Conservation (phyloP, 2,888 invertebrate genomes). For the Gasteruption jaculator region DNA sequence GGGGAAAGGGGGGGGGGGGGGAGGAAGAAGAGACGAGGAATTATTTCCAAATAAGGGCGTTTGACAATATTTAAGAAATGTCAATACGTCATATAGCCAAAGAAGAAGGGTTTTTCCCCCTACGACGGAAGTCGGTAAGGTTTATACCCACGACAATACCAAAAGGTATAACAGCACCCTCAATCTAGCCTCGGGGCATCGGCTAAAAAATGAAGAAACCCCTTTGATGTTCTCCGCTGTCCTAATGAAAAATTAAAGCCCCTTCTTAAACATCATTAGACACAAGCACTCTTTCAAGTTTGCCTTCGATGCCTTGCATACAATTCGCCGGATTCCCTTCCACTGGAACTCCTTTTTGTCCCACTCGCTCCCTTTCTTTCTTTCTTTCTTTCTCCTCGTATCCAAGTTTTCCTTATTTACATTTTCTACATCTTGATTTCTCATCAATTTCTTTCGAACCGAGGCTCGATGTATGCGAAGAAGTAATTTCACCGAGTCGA, state of each 20-base stretch:
- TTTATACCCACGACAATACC: slow-evolving; percentile 34
- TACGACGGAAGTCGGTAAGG: slow-evolving; percentile 30
- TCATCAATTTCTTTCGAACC: too few species aligned
- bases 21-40: slow-evolving; percentile 13
- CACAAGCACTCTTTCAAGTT: slow-evolving; percentile 43
- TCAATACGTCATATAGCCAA: slow-evolving; percentile 38
- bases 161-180: slow-evolving; percentile 20
- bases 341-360: slow-evolving; percentile 11
- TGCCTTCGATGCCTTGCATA: too few species aligned
- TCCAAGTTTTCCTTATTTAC: too few species aligned
- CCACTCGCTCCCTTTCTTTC: slow-evolving; percentile 12
- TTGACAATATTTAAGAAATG: slow-evolving; percentile 47
- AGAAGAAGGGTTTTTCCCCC: slow-evolving; percentile 28
- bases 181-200: slow-evolving; percentile 41
- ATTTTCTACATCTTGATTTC: too few species aligned
- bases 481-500: too few species aligned
- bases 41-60: slow-evolving; percentile 31
- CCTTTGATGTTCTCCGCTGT: slow-evolving; percentile 47
- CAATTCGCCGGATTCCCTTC: too few species aligned
- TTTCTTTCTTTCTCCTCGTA: slow-evolving; percentile 14
- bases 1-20: slow-evolving; percentile 10
- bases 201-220: slow-evolving; percentile 46
- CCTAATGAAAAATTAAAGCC: slow-evolving; percentile 52
- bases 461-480: too few species aligned
- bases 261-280: slow-evolving; percentile 51